Evolutionary conservation across 1,140 invertebrate species (phyloP), one percentile per base, ranked within the genome.

Genomic region (Araneus ventricosus): DNA sequence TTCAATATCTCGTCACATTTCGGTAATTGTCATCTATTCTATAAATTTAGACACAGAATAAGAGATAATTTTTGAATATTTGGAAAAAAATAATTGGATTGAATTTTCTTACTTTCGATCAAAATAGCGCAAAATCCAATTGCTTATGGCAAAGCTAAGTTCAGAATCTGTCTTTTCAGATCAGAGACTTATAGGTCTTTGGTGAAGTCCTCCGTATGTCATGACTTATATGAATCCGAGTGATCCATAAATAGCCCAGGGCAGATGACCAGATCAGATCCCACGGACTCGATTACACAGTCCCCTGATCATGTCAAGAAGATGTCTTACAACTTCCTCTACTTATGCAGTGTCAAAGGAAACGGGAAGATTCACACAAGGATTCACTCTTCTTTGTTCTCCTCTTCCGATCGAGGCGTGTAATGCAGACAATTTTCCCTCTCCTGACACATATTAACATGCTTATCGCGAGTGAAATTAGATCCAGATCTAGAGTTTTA

Each of bases 251-350:
- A 75, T 75, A 75, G 30, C 27, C 14, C 30, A 75, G 17, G 14
- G 4, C n/a, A 37, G 70, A 37, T 37, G 70, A 34, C 30, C 70
- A 34, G 14, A 75, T 4, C 10, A 75, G 30, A 63, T 75, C 67
- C 67, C 67, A 75, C 67, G 70, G 30, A 75, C 30, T 75, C 30
- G 30, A 75, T 75, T 34, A 37, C 70, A 75, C 70, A 75, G 70
- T 75, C 70, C 34, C 34, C 27, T 75, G 70, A 17, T 37, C 70
- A 75, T 75, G 70, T 75, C 70, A 75, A 27, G 45, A 27, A 30
- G 70, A 75, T 75, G 70, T 75, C 34, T 27, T 34, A 75, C 70
- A 75, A 75, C 70, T 75, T 75, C 70, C 70, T 75, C 30, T 37
- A 75, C 70, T 37, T 75, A 75, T 75, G 70, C 34, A 30, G 63